Base-by-base conservation (phyloP, 2,113 vertebrate genomes). In the Conger conger region DNA sequence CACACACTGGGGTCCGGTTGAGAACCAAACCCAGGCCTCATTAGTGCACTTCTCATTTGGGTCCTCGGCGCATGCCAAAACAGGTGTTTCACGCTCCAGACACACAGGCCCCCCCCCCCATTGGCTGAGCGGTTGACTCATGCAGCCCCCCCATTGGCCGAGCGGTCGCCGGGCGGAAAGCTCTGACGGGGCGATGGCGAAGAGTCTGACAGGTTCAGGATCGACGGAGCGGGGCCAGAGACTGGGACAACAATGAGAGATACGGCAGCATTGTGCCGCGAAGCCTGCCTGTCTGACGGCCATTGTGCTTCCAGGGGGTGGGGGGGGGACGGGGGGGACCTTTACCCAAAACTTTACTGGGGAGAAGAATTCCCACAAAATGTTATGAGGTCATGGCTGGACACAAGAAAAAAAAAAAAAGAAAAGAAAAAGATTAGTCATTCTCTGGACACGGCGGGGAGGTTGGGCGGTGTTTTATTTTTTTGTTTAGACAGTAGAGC, bases 221-320 rank as follows among this genome's bases (percentile, higher is more conserved):
- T 81, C 40, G 50, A 81, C 80, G n/a, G 45, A n/a, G 45, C 42
- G 17, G 45, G 0, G 63, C 37, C 30, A 35, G 53, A 13, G 68
- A 30, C 77, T 40, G 78, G 37, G 50, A 37, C 68, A 80, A 73
- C 33, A 33, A 8, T 18, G 20, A 36, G 13, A 73, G 78, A 45
- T 57, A 85, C 0, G 6, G 20, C 37, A 40, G 16, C 79, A 27
- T 73, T 63, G 79, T 85, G 23, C 57, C 27, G 42, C 57, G 57
- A 35, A n/a, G n/a, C n/a, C n/a, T n/a, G 38, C n/a, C 81, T 57
- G 86, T 76, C 84, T 33, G 83, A 80, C 53, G 8, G 36, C 3
- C 35, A 37, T 78, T 38, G 76, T 73, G 23, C 68, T n/a, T 33
- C 16, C 16, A 11, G 57, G 57, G 54, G 54, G 54, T 0, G 17